Conservation (phyloP, 2,797 vertebrate genomes). For the Gymnoscopelus braueri region DNA sequence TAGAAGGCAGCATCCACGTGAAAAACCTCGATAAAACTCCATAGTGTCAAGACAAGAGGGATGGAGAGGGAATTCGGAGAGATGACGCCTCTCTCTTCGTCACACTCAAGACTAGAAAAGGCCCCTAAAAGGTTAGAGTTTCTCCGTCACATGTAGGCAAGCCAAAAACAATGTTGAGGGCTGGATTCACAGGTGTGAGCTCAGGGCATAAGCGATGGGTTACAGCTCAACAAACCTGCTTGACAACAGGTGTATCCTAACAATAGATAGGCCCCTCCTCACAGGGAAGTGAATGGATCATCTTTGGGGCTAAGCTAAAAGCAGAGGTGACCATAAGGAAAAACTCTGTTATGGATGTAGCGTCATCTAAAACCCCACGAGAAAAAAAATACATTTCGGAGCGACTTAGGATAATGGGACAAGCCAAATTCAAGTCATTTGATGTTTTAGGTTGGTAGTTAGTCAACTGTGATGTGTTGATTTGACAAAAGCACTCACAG, state of each 20-base stretch:
- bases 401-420: constrained; percentile 26
- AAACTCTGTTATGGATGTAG: constrained; percentile 43
- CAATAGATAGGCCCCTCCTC: constrained; percentile 45
- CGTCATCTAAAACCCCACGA: constrained; percentile 44
- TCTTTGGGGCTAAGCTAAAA: constrained; percentile 13
- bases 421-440: not conserved
- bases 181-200: constrained; percentile 5
- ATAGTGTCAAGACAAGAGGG: not conserved
- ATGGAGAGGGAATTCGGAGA: not conserved
- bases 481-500: not conserved
- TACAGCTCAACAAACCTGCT: constrained; percentile 65
- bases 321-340: not conserved
- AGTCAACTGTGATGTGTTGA: not conserved
- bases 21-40: constrained; percentile 31
- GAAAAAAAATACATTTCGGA: constrained; percentile 30
- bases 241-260: constrained; percentile 60
- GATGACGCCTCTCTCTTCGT: not conserved
- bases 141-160: constrained; percentile 17
- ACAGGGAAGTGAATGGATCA: constrained; percentile 29
- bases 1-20: constrained; percentile 22
- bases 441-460: not conserved
- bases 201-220: constrained; percentile 1
- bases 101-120: not conserved
- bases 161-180: constrained; percentile 21
- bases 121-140: not conserved